Conservation (phyloP, 2,797 vertebrate species). For the Molothrus ater region DNA sequence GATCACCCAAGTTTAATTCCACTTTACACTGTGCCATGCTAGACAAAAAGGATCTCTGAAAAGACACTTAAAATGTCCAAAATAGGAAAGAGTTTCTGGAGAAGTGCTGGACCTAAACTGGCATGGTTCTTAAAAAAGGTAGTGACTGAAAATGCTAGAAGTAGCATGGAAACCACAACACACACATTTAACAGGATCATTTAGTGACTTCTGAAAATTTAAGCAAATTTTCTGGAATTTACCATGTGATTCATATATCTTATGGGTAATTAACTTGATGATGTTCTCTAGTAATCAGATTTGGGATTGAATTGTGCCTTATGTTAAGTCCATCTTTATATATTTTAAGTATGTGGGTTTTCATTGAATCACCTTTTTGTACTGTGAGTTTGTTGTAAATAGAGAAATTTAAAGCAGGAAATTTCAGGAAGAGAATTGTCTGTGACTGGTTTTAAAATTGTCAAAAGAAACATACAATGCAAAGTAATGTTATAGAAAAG, state of each 20-base stretch:
- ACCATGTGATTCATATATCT: background rate
- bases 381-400: background rate
- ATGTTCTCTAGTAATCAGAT: background rate
- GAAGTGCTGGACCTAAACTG: background rate
- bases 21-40: background rate
- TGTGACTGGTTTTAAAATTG: rapidly evolving
- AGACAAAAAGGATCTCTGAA: background rate
- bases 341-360: background rate
- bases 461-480: background rate
- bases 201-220: background rate
- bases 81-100: background rate
- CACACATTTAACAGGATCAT: background rate
- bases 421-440: background rate
- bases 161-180: background rate
- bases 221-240: background rate
- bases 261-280: background rate
- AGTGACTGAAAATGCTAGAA: background rate
- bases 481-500: constrained; percentile 22
- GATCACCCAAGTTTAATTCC: background rate
- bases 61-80: background rate
- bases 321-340: background rate
- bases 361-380: background rate
- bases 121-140: background rate
- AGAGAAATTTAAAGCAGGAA: background rate
- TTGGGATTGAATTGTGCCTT: background rate